These are phyloP conservation scores for Blastomussa wellsi DNA, from an alignment of 92 coral and sea anemone genomes.

Conservation along the genomic window DNA sequence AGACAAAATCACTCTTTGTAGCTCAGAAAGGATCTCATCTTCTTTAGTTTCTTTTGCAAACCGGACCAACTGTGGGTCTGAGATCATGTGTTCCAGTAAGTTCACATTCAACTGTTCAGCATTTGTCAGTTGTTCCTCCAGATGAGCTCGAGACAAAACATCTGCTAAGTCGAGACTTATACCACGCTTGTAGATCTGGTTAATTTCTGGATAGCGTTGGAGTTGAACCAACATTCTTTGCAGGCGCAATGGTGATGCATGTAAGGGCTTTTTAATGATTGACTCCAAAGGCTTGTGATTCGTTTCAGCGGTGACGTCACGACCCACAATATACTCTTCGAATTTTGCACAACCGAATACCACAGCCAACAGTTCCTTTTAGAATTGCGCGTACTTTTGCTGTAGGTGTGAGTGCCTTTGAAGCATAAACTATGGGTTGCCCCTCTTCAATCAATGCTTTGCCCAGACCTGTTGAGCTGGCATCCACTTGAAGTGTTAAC, in stretches of 20 bases:
- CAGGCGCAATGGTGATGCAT: constrained; percentile 14
- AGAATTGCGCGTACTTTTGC: neutral
- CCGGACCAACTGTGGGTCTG: neutral
- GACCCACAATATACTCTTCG: constrained; percentile 22
- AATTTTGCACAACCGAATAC: constrained; percentile 9
- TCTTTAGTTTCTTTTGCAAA: constrained; percentile 18
- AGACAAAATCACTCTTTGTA: constrained; percentile 8
- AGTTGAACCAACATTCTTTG: constrained; percentile 14
- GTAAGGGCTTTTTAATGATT: neutral
- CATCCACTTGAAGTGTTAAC: constrained; percentile 41
- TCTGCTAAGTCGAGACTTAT: neutral
- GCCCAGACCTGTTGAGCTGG: no score
- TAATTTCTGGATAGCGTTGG: constrained; percentile 19
- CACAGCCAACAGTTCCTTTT: no score
- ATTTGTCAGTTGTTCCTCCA: neutral
- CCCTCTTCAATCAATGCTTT: constrained; percentile 30
- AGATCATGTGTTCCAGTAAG: neutral
- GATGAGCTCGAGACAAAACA: constrained; percentile 1
- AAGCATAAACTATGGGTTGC: constrained; percentile 22
- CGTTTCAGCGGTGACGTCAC: neutral
- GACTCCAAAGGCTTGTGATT: constrained; percentile 8
- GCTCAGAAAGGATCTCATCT: constrained; percentile 8
- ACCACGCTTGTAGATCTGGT: neutral
- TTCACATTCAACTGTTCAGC: neutral
- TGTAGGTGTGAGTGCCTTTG: constrained; percentile 28